These are phyloP conservation scores for Apis dorsata DNA, from an alignment of 1,140 invertebrate genomes.

Conservation along the genomic window DNA sequence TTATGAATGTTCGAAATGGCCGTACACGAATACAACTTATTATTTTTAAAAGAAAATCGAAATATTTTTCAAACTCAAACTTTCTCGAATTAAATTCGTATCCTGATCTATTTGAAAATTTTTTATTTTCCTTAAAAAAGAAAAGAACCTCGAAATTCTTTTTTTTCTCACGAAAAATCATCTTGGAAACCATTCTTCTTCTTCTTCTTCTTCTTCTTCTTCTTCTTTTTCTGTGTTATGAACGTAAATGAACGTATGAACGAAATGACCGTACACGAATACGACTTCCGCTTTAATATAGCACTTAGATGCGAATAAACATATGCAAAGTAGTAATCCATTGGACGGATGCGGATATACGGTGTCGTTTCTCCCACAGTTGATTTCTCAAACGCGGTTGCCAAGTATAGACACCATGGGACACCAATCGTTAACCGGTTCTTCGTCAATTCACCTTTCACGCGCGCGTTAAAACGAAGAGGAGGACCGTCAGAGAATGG, in stretches of 20 bases:
- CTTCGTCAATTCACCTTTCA: constrained; percentile 43
- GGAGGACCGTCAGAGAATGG: constrained; percentile 16
- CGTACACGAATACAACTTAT: background rate
- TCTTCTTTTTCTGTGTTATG: too few relatives aligned
- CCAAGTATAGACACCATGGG: constrained; percentile 7
- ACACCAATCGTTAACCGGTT: constrained; percentile 47
- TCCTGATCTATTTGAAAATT: too few relatives aligned
- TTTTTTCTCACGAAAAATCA: too few relatives aligned
- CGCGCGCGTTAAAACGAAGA: constrained; percentile 21
- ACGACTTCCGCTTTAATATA: background rate
- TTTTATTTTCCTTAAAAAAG: too few relatives aligned
- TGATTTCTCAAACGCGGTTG: constrained; percentile 2
- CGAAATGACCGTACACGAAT: background rate
- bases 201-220: too few relatives aligned
- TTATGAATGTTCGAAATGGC: too few relatives aligned
- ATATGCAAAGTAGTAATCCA: background rate
- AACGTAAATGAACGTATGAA: too few relatives aligned
- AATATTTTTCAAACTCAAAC: too few relatives aligned
- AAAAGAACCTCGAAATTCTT: too few relatives aligned
- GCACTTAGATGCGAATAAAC: constrained; percentile 2
- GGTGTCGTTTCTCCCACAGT: background rate
- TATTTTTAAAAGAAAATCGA: too few relatives aligned
- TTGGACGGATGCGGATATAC: background rate
- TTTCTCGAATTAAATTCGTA: too few relatives aligned
- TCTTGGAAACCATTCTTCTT: too few relatives aligned